Percentiles rank a stretch among this genome's conserved stretches.
phyloP scores from a whole-genome alignment of 2,113 vertebrate species.

The Thamnaconus septentrionalis region DNA sequence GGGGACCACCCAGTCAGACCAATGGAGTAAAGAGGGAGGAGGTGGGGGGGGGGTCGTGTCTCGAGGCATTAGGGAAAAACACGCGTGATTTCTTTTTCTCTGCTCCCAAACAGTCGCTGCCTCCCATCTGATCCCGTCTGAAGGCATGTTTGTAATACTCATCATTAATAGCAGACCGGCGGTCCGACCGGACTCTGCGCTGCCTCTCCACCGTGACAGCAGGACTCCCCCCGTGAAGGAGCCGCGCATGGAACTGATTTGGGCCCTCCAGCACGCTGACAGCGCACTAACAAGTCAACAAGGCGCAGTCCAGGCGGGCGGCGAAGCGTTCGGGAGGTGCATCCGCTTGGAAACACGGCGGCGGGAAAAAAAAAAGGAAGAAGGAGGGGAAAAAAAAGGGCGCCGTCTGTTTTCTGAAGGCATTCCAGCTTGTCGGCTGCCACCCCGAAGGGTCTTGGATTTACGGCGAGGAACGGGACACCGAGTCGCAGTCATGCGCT shows the following conservation, averaged over 20 bases:
- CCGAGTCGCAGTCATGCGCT: slow-evolving; percentile 64
- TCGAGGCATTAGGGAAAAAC: slow-evolving; percentile 71
- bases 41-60: slow-evolving; percentile 64
- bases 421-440: slow-evolving; percentile 48
- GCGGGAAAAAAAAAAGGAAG: slow-evolving; percentile 8
- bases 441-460: slow-evolving; percentile 58
- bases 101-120: slow-evolving; percentile 64
- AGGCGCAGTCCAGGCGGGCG: slow-evolving; percentile 12
- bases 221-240: slow-evolving; percentile 33
- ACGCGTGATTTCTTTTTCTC: slow-evolving; percentile 77
- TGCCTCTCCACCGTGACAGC: no score
- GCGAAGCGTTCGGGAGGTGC: slow-evolving; percentile 1
- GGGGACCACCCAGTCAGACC: slow-evolving; percentile 76
- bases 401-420: slow-evolving; percentile 32
- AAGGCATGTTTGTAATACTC: slow-evolving; percentile 76
- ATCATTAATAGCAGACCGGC: slow-evolving; percentile 77
- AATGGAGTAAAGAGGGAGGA: slow-evolving; percentile 62
- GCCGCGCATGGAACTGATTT: slow-evolving; percentile 66
- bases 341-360: background rate
- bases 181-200: slow-evolving; percentile 63
- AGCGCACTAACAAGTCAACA: slow-evolving; percentile 58
- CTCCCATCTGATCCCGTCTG: slow-evolving; percentile 78
- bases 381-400: slow-evolving; percentile 18
- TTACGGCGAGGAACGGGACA: slow-evolving; percentile 50
- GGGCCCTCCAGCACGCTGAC: slow-evolving; percentile 52